Evolutionary conservation across 2,113 vertebrate species (phyloP).

Genomic region (Percina caprodes): DNA sequence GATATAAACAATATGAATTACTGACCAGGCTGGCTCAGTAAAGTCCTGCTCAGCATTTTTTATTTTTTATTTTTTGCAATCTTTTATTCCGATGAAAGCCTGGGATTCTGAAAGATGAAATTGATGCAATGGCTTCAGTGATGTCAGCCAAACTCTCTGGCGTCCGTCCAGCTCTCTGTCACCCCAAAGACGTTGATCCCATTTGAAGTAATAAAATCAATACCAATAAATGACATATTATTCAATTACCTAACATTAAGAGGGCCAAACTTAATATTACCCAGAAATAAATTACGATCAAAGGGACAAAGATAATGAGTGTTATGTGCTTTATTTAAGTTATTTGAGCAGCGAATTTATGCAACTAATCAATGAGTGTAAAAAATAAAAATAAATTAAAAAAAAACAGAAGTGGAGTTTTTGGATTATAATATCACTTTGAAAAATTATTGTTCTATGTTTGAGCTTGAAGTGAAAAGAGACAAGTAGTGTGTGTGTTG

Average conservation of each 20-base stretch:
- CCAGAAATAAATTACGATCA: slow-evolving; percentile 45
- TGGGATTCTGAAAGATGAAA: slow-evolving; percentile 59
- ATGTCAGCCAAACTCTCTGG: slow-evolving; percentile 55
- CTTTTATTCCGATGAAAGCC: slow-evolving; percentile 58
- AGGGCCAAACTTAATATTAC: slow-evolving; percentile 39
- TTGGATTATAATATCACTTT: slow-evolving; percentile 5
- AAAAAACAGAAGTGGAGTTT: neutral
- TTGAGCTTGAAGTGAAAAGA: neutral
- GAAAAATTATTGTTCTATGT: neutral
- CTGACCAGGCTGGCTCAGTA: slow-evolving; percentile 44
- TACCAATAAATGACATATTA: slow-evolving; percentile 64
- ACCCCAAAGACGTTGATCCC: slow-evolving; percentile 35
- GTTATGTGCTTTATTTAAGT: slow-evolving; percentile 13
- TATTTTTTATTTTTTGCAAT: slow-evolving; percentile 17
- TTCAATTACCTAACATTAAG: slow-evolving; percentile 61
- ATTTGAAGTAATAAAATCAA: slow-evolving; percentile 63
- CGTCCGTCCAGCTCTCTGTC: slow-evolving; percentile 26
- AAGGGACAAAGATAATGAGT: slow-evolving; percentile 21
- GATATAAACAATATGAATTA: slow-evolving; percentile 53
- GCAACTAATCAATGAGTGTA: neutral
- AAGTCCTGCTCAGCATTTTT: slow-evolving; percentile 63
- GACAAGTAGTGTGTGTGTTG: neutral
- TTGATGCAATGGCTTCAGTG: slow-evolving; percentile 58
- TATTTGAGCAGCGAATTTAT: slow-evolving; percentile 14
- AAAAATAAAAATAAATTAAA: neutral